phyloP scores from a whole-genome alignment of 2,888 invertebrate species.

The Blastobasis lacticolella region DNA sequence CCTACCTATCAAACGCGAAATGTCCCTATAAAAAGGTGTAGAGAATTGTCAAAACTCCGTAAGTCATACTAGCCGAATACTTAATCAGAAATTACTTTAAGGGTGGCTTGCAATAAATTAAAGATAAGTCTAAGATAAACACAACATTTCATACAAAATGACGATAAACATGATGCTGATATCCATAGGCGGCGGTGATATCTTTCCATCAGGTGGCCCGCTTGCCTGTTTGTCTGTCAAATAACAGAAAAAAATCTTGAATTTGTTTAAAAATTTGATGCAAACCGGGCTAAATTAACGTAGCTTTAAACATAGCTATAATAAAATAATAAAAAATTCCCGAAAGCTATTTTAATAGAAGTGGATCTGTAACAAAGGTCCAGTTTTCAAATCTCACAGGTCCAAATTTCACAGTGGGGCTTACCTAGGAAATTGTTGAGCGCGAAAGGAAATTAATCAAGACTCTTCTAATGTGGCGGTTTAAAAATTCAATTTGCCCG shows the following conservation, averaged over 20 bases:
- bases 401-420: background rate
- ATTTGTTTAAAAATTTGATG: too few species aligned
- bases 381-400: background rate
- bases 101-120: too few species aligned
- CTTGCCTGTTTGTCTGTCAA: too few species aligned
- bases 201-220: too few species aligned
- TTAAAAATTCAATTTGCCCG: conserved; percentile 30
- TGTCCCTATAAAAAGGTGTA: background rate
- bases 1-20: background rate
- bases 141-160: too few species aligned
- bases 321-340: background rate
- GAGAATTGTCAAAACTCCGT: background rate
- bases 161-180: too few species aligned
- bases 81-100: background rate
- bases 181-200: too few species aligned
- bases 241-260: too few species aligned
- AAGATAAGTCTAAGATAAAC: too few species aligned
- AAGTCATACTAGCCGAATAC: background rate
- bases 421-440: background rate
- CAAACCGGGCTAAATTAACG: background rate
- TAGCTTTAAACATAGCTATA: background rate
- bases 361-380: background rate
- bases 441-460: background rate
- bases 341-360: background rate
- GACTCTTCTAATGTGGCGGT: conserved; percentile 13